Percentiles rank a stretch among this genome's conserved stretches.
Conservation (phyloP, 2,888 invertebrate genomes). For the Flabesymbios commensalis region DNA sequence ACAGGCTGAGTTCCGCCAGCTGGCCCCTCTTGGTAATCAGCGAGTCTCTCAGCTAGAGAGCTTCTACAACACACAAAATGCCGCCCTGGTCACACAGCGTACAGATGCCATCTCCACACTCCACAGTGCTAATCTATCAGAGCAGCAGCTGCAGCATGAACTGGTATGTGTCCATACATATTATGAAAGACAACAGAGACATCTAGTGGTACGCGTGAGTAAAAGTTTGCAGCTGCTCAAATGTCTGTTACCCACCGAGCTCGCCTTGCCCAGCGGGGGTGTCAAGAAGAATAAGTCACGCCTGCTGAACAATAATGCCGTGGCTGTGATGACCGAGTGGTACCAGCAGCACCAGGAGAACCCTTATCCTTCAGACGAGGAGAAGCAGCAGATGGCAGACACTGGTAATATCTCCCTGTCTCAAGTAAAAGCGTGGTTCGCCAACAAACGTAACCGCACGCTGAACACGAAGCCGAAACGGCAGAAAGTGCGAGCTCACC, state of each 20-base stretch:
- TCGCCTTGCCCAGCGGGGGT: slow-evolving; percentile 13
- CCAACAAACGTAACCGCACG: slow-evolving; percentile 52
- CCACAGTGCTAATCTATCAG: background rate
- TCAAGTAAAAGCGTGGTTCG: slow-evolving; percentile 54
- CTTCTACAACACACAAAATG: slow-evolving; percentile 46
- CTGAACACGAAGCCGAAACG: slow-evolving; percentile 45
- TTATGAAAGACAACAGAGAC: slow-evolving; percentile 45
- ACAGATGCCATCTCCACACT: slow-evolving; percentile 37
- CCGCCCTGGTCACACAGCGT: slow-evolving; percentile 43
- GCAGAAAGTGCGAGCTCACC: slow-evolving; percentile 19
- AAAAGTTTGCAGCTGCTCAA: slow-evolving; percentile 47
- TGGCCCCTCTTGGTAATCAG: slow-evolving; percentile 36
- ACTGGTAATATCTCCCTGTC: slow-evolving; percentile 42
- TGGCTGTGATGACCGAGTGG: slow-evolving; percentile 49
- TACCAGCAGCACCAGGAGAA: slow-evolving; percentile 41
- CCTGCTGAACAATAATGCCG: slow-evolving; percentile 42
- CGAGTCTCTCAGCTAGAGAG: slow-evolving; percentile 45
- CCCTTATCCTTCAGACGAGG: slow-evolving; percentile 51
- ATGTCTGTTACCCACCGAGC: slow-evolving; percentile 34
- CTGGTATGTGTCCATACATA: slow-evolving; percentile 24
- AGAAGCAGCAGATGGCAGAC: slow-evolving; percentile 46
- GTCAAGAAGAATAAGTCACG: slow-evolving; percentile 38
- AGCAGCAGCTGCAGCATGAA: slow-evolving; percentile 14
- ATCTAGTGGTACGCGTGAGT: slow-evolving; percentile 44
- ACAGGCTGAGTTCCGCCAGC: slow-evolving; percentile 47